Evolutionary conservation across 2,113 vertebrate genomes (phyloP).

Genomic region (Mirza zaza): DNA sequence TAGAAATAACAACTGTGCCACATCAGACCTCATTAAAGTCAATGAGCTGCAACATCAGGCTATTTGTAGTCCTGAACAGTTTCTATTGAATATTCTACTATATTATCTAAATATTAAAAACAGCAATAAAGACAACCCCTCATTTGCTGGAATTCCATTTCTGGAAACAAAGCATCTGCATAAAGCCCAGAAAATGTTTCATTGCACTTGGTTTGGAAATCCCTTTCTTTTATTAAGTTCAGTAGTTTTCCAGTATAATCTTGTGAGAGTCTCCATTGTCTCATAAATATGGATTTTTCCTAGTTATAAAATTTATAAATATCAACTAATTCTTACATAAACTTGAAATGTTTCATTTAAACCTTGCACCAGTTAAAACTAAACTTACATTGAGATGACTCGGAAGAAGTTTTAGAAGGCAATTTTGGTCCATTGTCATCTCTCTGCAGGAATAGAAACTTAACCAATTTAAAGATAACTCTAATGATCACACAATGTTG

Average conservation of each 20-base stretch:
- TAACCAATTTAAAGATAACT: background rate
- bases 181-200: background rate
- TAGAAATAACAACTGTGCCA: constrained; percentile 73
- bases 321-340: background rate
- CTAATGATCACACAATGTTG: background rate
- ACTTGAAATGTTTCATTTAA: background rate
- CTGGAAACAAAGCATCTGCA: constrained; percentile 20
- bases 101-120: constrained; percentile 58
- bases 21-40: constrained; percentile 56
- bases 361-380: background rate
- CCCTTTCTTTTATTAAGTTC: background rate
- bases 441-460: background rate
- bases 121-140: background rate
- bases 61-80: constrained; percentile 19
- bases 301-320: constrained; percentile 2
- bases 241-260: background rate
- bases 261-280: background rate
- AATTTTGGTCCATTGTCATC: background rate
- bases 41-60: background rate
- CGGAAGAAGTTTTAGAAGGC: background rate
- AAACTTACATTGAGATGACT: background rate
- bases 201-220: constrained; percentile 34
- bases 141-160: constrained; percentile 24
- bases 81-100: constrained; percentile 40
- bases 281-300: background rate